phyloP scores from a whole-genome alignment of 2,113 vertebrate genomes.

The Neolamprologus devosi region DNA sequence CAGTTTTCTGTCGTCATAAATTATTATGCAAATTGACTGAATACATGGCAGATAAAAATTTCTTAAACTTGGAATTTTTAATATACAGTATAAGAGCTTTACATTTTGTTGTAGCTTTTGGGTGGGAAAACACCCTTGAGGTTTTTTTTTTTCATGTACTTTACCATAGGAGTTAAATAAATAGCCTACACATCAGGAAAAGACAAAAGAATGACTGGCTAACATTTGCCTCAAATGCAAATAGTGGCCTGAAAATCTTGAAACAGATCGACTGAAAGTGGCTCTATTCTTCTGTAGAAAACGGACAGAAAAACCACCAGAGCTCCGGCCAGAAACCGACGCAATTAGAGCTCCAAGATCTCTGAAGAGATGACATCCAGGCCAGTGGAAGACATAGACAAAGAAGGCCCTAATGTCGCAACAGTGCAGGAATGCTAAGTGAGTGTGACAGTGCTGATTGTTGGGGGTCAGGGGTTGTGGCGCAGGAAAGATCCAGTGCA shows the following conservation, averaged over 20 bases:
- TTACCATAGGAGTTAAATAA: conserved; percentile 53
- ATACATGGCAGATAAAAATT: conserved; percentile 11
- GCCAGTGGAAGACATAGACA: not conserved
- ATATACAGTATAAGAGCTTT: conserved; percentile 41
- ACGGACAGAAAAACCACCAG: not conserved
- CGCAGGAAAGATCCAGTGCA: conserved; percentile 60
- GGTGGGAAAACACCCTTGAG: conserved; percentile 55
- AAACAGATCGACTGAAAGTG: not conserved
- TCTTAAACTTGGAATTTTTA: conserved; percentile 29
- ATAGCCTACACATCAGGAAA: conserved; percentile 36
- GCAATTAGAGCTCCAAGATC: not conserved
- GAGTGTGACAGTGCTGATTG: conserved; percentile 61
- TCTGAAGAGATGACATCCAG: conserved; percentile 1
- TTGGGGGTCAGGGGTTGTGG: conserved; percentile 24
- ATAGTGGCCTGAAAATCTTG: not conserved
- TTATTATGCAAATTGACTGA: conserved; percentile 24
- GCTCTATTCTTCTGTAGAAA: not conserved
- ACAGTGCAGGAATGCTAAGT: conserved; percentile 62
- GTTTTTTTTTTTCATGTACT: conserved; percentile 53
- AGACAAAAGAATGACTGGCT: conserved; percentile 22
- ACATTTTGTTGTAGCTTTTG: conserved; percentile 15
- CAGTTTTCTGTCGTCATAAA: conserved; percentile 36
- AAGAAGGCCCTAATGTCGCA: conserved; percentile 19
- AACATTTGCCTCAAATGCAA: not conserved
- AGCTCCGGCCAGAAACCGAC: not conserved